Conservation (phyloP, 2,797 vertebrate genomes). For the Pseudochirops cupreus region DNA sequence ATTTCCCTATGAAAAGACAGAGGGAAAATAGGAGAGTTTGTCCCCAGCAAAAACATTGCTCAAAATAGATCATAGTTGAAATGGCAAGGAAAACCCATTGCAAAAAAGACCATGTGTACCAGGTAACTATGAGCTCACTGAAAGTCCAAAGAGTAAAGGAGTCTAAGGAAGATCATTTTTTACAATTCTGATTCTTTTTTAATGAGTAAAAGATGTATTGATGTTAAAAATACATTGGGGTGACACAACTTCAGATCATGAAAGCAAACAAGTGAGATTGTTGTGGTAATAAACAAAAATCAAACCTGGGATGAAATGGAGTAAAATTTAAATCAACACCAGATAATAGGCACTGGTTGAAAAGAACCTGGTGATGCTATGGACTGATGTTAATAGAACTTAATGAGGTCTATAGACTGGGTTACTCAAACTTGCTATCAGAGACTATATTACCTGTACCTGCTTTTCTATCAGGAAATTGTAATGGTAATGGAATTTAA, state of each 20-base stretch:
- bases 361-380: neutral
- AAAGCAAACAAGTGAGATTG: neutral
- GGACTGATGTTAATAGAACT: neutral
- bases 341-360: neutral
- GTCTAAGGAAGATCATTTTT: neutral
- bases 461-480: neutral
- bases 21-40: neutral
- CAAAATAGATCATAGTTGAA: neutral
- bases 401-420: neutral
- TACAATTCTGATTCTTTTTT: neutral
- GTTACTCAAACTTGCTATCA: neutral
- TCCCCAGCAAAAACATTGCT: neutral
- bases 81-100: neutral
- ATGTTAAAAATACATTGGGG: neutral
- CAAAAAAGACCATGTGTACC: neutral
- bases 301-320: neutral
- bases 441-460: neutral
- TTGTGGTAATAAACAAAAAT: rapidly evolving
- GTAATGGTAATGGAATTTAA: too few species aligned
- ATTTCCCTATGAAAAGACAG: constrained; percentile 10
- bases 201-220: neutral
- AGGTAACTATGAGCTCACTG: neutral
- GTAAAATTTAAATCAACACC: neutral
- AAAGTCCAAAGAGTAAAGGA: neutral
- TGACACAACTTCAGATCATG: neutral